These are phyloP conservation scores for Neomonachus schauinslandi DNA, from an alignment of 2,113 vertebrate genomes.

Conservation along the genomic window DNA sequence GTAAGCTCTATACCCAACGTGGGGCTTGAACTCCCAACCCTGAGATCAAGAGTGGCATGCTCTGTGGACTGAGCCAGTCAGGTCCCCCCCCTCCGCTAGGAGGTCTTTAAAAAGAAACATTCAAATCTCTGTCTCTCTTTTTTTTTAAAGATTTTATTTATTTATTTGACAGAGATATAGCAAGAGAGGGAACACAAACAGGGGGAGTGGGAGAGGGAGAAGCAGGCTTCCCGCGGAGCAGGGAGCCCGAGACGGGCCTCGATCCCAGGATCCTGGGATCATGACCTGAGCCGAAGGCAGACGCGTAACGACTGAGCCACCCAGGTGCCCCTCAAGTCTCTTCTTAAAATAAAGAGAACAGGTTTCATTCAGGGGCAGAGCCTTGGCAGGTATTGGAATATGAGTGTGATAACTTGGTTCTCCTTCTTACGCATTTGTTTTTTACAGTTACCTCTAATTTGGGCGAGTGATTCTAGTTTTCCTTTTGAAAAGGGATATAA, in stretches of 20 bases:
- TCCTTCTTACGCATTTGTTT: not conserved
- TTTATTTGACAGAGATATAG: no score
- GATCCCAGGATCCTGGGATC: no score
- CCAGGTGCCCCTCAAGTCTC: no score
- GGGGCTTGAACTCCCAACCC: not conserved
- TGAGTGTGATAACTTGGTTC: not conserved
- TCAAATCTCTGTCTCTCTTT: no score
- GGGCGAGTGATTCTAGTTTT: conserved; percentile 38
- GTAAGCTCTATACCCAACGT: not conserved
- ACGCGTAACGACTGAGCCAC: no score
- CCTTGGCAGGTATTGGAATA: not conserved
- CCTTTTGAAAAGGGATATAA: not conserved
- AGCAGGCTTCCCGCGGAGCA: no score
- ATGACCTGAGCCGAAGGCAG: no score
- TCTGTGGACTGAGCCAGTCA: not conserved
- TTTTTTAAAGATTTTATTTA: no score
- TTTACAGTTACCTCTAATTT: not conserved
- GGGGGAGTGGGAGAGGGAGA: no score
- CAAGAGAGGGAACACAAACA: no score
- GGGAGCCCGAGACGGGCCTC: no score
- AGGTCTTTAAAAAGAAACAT: not conserved
- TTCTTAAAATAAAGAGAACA: not conserved
- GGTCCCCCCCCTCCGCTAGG: no score
- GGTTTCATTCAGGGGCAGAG: not conserved
- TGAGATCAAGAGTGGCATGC: not conserved